phyloP scores from a whole-genome alignment of 1,140 invertebrate genomes.

The Argopecten irradians region DNA sequence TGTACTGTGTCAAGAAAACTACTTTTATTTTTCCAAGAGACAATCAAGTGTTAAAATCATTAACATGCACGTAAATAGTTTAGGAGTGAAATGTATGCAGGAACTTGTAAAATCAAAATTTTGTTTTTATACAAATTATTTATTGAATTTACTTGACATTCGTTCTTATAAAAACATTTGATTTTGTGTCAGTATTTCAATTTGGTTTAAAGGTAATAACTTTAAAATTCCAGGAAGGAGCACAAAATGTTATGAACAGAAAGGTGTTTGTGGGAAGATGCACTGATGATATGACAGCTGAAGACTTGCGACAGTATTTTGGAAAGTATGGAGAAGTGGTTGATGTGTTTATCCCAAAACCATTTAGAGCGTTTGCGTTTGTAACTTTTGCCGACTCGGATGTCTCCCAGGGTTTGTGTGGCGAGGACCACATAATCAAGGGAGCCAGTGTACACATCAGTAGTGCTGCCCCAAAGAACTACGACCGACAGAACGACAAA shows the following conservation, averaged over 20 bases:
- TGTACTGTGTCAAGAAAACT: too few species aligned
- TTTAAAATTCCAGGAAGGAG: slow-evolving; percentile 68
- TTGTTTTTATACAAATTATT: neutral
- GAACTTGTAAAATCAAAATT: neutral
- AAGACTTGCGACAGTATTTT: slow-evolving; percentile 78
- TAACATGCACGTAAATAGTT: too few species aligned
- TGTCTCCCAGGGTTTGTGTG: slow-evolving; percentile 92
- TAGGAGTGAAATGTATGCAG: too few species aligned
- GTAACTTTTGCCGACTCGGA: slow-evolving; percentile 80
- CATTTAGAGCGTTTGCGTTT: slow-evolving; percentile 79
- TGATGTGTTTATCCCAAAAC: slow-evolving; percentile 79
- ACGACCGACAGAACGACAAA: slow-evolving; percentile 64
- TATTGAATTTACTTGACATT: neutral
- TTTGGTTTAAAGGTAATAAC: neutral
- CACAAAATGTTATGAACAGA: slow-evolving; percentile 71
- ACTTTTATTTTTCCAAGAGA: too few species aligned
- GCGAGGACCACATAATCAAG: slow-evolving; percentile 98
- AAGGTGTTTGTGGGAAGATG: slow-evolving; percentile 79
- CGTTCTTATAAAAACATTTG: neutral
- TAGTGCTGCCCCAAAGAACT: slow-evolving; percentile 91
- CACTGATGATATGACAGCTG: slow-evolving; percentile 76
- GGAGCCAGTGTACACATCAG: slow-evolving; percentile 96
- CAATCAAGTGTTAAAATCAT: too few species aligned
- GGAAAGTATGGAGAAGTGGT: slow-evolving; percentile 77
- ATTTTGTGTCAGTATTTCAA: neutral